These are phyloP conservation scores for Suricata suricatta DNA, from an alignment of 2,113 vertebrate species.

Conservation along the genomic window DNA sequence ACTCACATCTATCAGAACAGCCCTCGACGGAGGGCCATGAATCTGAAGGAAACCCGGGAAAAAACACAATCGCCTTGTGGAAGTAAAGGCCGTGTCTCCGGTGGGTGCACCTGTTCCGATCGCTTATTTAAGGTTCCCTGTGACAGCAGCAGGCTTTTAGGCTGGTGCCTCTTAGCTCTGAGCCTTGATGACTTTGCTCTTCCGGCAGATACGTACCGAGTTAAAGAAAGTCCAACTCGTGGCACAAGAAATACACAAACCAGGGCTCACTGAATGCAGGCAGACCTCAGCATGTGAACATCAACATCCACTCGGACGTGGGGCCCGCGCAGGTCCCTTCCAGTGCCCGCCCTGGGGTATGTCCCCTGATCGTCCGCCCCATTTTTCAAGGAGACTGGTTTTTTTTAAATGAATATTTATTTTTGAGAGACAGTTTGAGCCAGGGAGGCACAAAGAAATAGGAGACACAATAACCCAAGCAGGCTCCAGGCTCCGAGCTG, in stretches of 20 bases:
- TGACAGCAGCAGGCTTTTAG: not conserved
- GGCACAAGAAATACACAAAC: not conserved
- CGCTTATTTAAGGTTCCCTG: not conserved
- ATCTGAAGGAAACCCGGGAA: not conserved
- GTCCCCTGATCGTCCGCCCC: too few relatives aligned
- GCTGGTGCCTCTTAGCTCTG: not conserved
- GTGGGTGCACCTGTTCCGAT: not conserved
- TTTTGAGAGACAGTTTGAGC: too few relatives aligned
- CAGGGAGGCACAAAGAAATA: too few relatives aligned
- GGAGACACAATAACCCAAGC: too few relatives aligned
- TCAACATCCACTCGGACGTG: accelerated
- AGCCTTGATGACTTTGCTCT: not conserved
- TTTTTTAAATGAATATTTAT: too few relatives aligned
- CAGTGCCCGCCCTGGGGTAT: not conserved
- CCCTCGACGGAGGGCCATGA: not conserved
- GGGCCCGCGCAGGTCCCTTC: not conserved
- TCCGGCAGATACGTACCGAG: too few relatives aligned
- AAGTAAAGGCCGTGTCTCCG: not conserved
- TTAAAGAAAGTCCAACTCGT: not conserved
- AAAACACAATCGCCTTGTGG: accelerated
- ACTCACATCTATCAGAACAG: not conserved
- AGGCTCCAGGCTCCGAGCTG: too few relatives aligned
- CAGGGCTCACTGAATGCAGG: not conserved
- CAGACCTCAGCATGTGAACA: not conserved
- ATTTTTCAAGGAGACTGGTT: not conserved